Conservation (phyloP, 2,797 vertebrate species). For the Onychomys leucogaster region DNA sequence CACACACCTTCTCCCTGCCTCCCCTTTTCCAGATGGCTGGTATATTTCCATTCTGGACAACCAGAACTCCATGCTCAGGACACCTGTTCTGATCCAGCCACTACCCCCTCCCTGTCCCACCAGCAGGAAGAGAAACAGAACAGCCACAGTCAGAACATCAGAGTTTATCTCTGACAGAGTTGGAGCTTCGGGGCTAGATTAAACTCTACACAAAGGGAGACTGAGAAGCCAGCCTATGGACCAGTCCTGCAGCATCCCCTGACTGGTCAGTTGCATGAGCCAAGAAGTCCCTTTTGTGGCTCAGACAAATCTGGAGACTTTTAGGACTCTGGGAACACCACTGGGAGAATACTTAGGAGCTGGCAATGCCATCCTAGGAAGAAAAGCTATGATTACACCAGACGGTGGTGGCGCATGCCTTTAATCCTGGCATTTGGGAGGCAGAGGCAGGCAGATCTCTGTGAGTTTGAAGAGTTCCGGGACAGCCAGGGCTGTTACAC, state of each 20-base stretch:
- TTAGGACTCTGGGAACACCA: constrained; percentile 24
- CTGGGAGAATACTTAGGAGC: background rate
- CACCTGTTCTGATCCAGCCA: background rate
- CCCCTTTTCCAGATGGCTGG: background rate
- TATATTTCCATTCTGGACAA: background rate
- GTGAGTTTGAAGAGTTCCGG: background rate
- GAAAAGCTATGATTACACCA: background rate
- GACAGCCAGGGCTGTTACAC: background rate
- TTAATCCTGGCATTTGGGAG: background rate
- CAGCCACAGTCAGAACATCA: background rate
- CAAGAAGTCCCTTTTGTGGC: background rate
- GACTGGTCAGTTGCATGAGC: background rate
- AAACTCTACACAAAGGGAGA: constrained; percentile 6
- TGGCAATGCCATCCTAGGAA: background rate
- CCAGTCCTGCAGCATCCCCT: background rate
- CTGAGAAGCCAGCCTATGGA: background rate
- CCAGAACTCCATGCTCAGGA: background rate
- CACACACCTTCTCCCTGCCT: too few species aligned
- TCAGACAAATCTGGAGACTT: background rate
- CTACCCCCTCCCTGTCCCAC: background rate
- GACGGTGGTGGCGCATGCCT: background rate
- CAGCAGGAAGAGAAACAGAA: background rate
- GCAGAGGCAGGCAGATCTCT: background rate
- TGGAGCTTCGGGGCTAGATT: background rate
- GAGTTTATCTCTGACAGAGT: background rate